Evolutionary conservation across 2,797 vertebrate species (phyloP).

Genomic region (Arnoldichthys spilopterus): DNA sequence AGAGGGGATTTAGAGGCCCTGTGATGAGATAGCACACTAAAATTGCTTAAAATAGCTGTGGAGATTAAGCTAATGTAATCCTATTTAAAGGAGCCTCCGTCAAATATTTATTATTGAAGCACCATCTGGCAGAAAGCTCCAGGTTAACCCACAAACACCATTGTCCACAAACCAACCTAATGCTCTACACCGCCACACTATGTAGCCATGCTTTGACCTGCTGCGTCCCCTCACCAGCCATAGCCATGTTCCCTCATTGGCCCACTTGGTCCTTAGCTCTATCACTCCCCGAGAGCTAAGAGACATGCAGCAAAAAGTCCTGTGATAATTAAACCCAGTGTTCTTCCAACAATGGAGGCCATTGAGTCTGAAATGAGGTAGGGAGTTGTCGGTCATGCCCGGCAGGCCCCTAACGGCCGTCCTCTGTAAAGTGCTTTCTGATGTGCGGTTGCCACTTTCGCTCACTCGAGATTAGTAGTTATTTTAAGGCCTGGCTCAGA

Average conservation of each 20-base stretch:
- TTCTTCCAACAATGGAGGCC: constrained; percentile 47
- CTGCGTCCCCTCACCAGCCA: background rate
- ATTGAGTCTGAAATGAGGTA: constrained; percentile 40
- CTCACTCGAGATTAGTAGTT: constrained; percentile 53
- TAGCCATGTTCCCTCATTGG: constrained; percentile 7
- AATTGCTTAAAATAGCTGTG: constrained; percentile 77
- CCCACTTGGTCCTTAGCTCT: background rate
- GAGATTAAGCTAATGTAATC: constrained; percentile 81
- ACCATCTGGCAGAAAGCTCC: constrained; percentile 76
- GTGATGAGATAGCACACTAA: constrained; percentile 72
- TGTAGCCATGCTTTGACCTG: background rate
- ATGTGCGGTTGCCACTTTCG: constrained; percentile 45
- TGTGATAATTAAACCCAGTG: constrained; percentile 41
- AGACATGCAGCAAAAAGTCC: constrained; percentile 19
- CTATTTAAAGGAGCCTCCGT: constrained; percentile 77
- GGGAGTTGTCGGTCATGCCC: constrained; percentile 2
- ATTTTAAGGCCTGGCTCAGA: constrained; percentile 55
- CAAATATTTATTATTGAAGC: constrained; percentile 79
- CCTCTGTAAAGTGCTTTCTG: constrained; percentile 48
- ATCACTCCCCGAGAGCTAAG: background rate
- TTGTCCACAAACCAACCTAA: background rate
- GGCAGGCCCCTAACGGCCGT: background rate
- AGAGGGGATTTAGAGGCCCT: constrained; percentile 73
- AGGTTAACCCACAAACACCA: constrained; percentile 57
- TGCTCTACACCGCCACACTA: background rate